phyloP scores from a whole-genome alignment of 2,888 invertebrate species.

The Scaptomyza parva region DNA sequence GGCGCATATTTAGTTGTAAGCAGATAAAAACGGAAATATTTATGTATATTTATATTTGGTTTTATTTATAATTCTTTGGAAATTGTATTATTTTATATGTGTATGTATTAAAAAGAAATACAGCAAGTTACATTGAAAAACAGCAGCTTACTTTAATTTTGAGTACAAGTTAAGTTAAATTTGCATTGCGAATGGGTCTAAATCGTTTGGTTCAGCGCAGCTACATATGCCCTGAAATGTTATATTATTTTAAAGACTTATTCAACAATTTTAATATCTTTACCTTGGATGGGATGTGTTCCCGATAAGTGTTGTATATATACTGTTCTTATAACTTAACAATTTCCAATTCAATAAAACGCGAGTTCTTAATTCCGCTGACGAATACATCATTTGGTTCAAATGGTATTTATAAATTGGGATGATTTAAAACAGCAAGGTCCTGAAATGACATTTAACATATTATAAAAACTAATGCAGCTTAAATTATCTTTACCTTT shows the following conservation, averaged over 20 bases:
- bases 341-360: constrained; percentile 49
- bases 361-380: constrained; percentile 1
- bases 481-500: constrained; percentile 11
- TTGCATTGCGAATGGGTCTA: background rate
- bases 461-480: background rate
- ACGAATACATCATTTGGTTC: constrained; percentile 27
- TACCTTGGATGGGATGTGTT: too few species aligned
- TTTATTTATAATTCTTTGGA: constrained; percentile 48
- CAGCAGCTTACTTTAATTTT: background rate
- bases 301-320: background rate
- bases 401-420: constrained; percentile 32
- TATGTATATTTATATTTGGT: constrained; percentile 62
- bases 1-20: constrained; percentile 40
- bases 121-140: constrained; percentile 59
- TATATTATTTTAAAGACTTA: too few species aligned
- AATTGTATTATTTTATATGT: constrained; percentile 64
- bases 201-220: background rate
- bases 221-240: too few species aligned
- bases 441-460: constrained; percentile 11
- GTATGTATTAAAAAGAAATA: constrained; percentile 72
- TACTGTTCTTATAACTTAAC: background rate
- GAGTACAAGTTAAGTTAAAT: background rate
- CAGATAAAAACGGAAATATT: constrained; percentile 45
- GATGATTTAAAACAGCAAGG: constrained; percentile 25
- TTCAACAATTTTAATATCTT: too few species aligned